Conservation (phyloP, 2,888 invertebrate species). For the Listrodromus nycthemerus region DNA sequence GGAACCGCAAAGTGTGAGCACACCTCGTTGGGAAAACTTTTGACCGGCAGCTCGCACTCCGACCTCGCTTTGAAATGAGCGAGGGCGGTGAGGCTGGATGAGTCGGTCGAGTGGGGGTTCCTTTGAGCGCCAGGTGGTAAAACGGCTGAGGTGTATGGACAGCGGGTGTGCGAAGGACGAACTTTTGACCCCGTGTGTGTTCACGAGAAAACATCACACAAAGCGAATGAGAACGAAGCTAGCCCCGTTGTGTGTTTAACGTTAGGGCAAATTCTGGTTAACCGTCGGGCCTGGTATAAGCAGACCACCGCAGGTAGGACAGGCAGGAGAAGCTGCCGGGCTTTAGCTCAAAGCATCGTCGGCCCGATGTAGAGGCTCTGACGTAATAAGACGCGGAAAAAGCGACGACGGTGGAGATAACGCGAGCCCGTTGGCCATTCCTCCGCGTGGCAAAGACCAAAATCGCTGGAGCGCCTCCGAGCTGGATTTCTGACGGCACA, state of each 20-base stretch:
- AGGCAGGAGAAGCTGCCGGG: conserved; percentile 4
- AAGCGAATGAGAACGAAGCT: conserved; percentile 32
- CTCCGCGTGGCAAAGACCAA: not conserved
- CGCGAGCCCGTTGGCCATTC: conserved; percentile 19
- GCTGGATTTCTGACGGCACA: not conserved
- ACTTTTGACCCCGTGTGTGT: conserved; percentile 46
- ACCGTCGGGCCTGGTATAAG: conserved; percentile 12
- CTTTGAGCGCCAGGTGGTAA: conserved; percentile 29
- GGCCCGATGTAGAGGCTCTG: not conserved
- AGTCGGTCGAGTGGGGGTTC: not conserved
- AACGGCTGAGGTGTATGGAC: conserved; percentile 26
- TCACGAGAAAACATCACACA: conserved; percentile 29
- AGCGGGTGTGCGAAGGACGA: conserved; percentile 5
- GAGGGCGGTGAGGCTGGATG: not conserved
- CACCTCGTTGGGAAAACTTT: conserved; percentile 31
- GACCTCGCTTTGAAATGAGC: conserved; percentile 21
- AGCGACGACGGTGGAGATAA: conserved; percentile 7
- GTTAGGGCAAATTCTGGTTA: conserved; percentile 44
- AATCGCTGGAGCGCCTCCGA: conserved; percentile 20
- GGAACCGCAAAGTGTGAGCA: conserved; percentile 18
- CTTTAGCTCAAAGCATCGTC: conserved; percentile 3
- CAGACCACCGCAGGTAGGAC: not conserved
- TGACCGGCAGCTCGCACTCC: conserved; percentile 21
- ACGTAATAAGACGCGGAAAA: conserved; percentile 32
- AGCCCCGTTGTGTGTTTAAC: conserved; percentile 36